phyloP scores from a whole-genome alignment of 1,140 invertebrate species.

The Drosophila nigrodunni region DNA sequence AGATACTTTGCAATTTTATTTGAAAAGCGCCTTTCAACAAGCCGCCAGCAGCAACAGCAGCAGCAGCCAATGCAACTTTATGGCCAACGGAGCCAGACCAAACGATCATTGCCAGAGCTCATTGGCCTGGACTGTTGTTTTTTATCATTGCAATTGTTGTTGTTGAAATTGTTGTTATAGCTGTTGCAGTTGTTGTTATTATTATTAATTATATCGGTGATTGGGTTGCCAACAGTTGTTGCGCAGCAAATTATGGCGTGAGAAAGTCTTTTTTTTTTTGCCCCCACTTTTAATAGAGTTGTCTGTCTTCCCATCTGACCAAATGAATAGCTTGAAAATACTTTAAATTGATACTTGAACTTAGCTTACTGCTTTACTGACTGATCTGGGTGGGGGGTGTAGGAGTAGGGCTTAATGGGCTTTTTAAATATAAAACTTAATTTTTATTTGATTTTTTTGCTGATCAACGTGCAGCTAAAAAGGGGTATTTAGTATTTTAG shows the following conservation, averaged over 20 bases:
- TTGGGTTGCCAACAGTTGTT: conserved; percentile 61
- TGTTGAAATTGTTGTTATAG: conserved; percentile 3
- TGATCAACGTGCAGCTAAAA: too few species aligned
- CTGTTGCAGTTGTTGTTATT: conserved; percentile 35
- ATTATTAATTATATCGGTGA: conserved; percentile 81
- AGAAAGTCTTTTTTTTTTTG: conserved; percentile 54
- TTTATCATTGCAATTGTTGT: conserved; percentile 29
- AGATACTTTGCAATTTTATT: conserved; percentile 59
- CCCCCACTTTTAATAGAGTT: conserved; percentile 5
- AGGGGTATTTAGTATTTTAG: too few species aligned
- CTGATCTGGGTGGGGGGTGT: too few species aligned
- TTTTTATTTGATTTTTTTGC: too few species aligned
- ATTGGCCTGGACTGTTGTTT: conserved; percentile 51
- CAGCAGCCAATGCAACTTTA: conserved; percentile 18
- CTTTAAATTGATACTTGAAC: conserved; percentile 43
- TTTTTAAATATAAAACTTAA: too few species aligned
- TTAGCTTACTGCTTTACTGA: background rate
- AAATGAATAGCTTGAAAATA: background rate
- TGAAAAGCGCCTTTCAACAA: conserved; percentile 44
- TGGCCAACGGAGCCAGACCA: conserved; percentile 30
- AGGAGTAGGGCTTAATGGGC: too few species aligned
- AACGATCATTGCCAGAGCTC: conserved; percentile 64
- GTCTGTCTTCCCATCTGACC: conserved; percentile 3
- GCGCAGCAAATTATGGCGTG: conserved; percentile 66
- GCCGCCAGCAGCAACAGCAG: conserved; percentile 27